Conservation (phyloP, 2,888 invertebrate species). For the Nematopogon swammerdamellus region DNA sequence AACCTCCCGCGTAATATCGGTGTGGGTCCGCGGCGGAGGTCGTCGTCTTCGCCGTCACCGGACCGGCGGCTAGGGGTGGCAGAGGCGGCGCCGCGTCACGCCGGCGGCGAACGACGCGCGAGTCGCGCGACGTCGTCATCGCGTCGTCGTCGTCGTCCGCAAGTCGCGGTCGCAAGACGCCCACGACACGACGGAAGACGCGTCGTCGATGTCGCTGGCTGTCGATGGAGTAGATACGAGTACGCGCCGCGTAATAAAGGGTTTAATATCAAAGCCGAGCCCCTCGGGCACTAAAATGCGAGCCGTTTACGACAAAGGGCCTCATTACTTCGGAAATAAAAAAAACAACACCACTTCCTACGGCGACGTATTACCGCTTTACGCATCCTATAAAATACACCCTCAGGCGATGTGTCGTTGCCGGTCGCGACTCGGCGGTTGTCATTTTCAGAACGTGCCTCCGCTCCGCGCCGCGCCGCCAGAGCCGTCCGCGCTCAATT, state of each 20-base stretch:
- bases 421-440: neutral
- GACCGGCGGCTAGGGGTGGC: too few species aligned
- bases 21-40: neutral
- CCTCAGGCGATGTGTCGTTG: neutral
- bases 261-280: neutral
- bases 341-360: neutral
- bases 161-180: too few species aligned
- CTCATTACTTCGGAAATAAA: neutral
- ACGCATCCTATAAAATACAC: neutral
- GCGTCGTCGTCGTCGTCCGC: neutral
- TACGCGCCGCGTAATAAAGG: neutral
- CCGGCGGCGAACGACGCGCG: too few species aligned
- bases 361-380: neutral
- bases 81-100: too few species aligned
- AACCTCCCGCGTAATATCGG: neutral
- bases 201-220: neutral
- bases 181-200: too few species aligned
- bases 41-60: too few species aligned
- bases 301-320: neutral
- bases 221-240: neutral
- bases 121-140: neutral
- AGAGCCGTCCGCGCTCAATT: too few species aligned
- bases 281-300: neutral
- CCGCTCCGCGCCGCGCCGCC: too few species aligned
- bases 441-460: neutral